Evolutionary conservation across 2,113 vertebrate genomes (phyloP), one percentile per base, ranked within the genome.

Genomic region (Brachyhypopomus gauderio): DNA sequence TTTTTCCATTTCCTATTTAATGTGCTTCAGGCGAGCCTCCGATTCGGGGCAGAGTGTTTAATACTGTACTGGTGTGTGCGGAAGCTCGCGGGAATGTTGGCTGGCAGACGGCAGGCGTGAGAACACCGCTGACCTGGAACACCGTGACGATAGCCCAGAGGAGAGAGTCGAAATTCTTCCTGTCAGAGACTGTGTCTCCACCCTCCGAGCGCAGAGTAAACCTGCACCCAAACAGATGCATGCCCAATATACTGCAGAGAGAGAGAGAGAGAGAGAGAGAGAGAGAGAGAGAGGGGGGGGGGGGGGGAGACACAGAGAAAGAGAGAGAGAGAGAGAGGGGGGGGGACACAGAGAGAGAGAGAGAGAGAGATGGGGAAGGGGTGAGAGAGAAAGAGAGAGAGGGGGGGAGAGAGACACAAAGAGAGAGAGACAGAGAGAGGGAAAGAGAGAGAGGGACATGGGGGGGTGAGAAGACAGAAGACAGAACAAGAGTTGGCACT

Each of bases 141-240:
- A 99, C 98, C 0, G 98, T 99, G 89, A 99, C 98, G 0, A 96
- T 99, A 67, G 98, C 98, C 98, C 98, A 99, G 2, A 99, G 95
- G 41, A 99, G 90, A 4, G 98, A 97, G 88, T 99, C 98, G 38
- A 99, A 99, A 85, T 99, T 99, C 90, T 99, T 99, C 76, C 98
- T 91, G 89, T 99, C 98, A 0, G 97, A 96, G 80, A 99, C 89
- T 0, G 97, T 99, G 90, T 99, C 98, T 70, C 97, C 98, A 0
- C 92, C 94, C 81, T 98, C 97, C 1, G 96, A 95, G 74, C 93
- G 95, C 88, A 98, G 88, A 81, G 96, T 96, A 85, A 99, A 99
- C 86, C 99, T 99, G 87, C 98, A 96, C 12, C 96, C 97, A 17
- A 98, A 99, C 16, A 99, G 95, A 88, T 98, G 97, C 97, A 99